phyloP scores from a whole-genome alignment of 2,888 invertebrate genomes.

The Drosophila lacicola region DNA sequence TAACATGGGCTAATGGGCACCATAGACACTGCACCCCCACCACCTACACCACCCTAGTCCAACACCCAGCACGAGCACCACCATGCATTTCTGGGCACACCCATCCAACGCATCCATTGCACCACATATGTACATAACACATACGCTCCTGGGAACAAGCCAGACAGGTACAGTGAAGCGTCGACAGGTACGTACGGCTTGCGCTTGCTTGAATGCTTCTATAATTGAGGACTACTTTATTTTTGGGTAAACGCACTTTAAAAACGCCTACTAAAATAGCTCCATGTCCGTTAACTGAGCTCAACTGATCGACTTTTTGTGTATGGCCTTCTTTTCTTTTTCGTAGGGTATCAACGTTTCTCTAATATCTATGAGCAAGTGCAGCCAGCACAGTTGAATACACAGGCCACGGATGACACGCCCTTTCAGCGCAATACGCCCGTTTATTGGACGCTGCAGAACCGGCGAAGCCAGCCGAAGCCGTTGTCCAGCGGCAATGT shows the following conservation, averaged over 20 bases:
- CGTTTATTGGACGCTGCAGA: slow-evolving; percentile 88
- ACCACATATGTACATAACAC: slow-evolving; percentile 17
- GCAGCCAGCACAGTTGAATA: slow-evolving; percentile 64
- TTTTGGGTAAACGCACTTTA: slow-evolving; percentile 45
- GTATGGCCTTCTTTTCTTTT: slow-evolving; percentile 27
- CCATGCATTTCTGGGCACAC: slow-evolving; percentile 1
- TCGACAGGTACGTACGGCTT: slow-evolving; percentile 63
- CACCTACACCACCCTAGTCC: slow-evolving; percentile 15
- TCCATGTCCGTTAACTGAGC: neutral
- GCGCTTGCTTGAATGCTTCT: slow-evolving; percentile 55
- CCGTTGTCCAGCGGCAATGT: slow-evolving; percentile 53
- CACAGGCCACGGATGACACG: slow-evolving; percentile 62
- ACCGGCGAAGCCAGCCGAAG: slow-evolving; percentile 79
- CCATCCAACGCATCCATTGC: slow-evolving; percentile 17
- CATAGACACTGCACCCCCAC: slow-evolving; percentile 32
- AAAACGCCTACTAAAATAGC: slow-evolving; percentile 45
- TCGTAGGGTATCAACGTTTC: slow-evolving; percentile 89
- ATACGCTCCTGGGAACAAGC: slow-evolving; percentile 5
- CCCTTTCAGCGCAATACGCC: slow-evolving; percentile 85
- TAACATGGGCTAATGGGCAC: slow-evolving; percentile 35
- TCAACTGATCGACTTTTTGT: slow-evolving; percentile 13
- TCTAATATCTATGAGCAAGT: slow-evolving; percentile 83
- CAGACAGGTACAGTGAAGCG: slow-evolving; percentile 35
- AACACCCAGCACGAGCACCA: slow-evolving; percentile 35
- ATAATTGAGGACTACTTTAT: slow-evolving; percentile 10